Evolutionary conservation across 2,797 vertebrate species (phyloP), one percentile per base, ranked within the genome.

Genomic region (Microctenopoma steveboyesi): DNA sequence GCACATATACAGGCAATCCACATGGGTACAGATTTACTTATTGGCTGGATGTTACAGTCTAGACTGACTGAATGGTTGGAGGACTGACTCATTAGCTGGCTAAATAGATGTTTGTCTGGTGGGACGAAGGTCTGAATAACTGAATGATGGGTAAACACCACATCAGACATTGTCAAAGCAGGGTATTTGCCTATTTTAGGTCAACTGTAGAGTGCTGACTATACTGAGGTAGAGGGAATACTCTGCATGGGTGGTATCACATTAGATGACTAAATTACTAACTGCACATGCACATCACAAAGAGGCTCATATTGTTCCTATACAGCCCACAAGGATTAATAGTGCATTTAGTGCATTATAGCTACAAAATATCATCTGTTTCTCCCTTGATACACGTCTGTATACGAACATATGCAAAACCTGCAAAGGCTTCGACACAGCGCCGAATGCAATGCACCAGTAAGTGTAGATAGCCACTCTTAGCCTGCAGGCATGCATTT

Each of bases 371-470:
- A 22, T 67, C 42, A 76, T 70, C 46, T 80, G 62, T 78, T 59
- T 64, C 48, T 67, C 35, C 25, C 28, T 49, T 65, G 88, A 88
- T 82, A 85, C 6, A 25, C 43, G 85, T 89, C 86, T 71, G 22
- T 48, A 37, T 28, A 33, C 69, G 68, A 62, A 64, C 69, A 83
- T 81, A 90, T 91, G 90, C 90, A 92, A 91, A 91, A 82, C 67
- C 72, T 62, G n/a, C 27, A 48, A 74, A 68, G 7, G 56, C 48
- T 18, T 30, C 1, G 40, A 48, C 47, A 39, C 60, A 71, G 45
- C 54, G 47, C 56, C 18, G 25, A 67, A 90, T 86, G 88, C 88
- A 90, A 68, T 78, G 72, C 68, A 65, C 18, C 18, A 28, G 45
- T 46, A 12, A 12, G 30, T 33, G 61, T 65, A 77, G 78, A 72